phyloP scores from a whole-genome alignment of 2,888 invertebrate species.

The Eupsilia transversa region DNA sequence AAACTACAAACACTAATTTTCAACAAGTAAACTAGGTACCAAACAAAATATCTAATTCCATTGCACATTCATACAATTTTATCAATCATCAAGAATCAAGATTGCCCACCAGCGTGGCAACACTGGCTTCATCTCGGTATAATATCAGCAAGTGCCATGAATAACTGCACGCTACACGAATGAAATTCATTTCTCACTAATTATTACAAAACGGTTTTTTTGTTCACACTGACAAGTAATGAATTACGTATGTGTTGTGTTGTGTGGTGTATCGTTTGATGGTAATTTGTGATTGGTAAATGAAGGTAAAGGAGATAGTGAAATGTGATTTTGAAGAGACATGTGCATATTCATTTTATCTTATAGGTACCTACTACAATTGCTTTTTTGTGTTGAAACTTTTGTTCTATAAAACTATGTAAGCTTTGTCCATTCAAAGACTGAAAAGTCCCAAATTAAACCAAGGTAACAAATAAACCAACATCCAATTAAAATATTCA shows the following conservation, averaged over 20 bases:
- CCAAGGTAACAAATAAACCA: neutral
- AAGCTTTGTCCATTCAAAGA: neutral
- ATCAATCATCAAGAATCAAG: slow-evolving; percentile 64
- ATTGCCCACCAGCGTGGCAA: slow-evolving; percentile 51
- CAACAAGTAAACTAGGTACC: neutral
- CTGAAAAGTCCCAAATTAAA: neutral
- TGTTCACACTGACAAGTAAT: slow-evolving; percentile 42
- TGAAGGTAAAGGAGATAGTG: neutral
- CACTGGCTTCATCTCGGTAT: slow-evolving; percentile 33
- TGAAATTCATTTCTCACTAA: slow-evolving; percentile 65
- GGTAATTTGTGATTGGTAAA: neutral
- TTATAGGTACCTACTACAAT: neutral
- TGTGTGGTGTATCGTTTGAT: neutral
- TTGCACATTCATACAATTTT: slow-evolving; percentile 37
- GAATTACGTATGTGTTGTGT: slow-evolving; percentile 25
- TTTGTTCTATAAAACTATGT: neutral
- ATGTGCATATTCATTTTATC: neutral
- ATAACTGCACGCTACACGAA: slow-evolving; percentile 62
- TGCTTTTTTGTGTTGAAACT: neutral
- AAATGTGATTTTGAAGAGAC: neutral
- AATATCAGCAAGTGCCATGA: slow-evolving; percentile 49
- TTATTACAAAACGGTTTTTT: slow-evolving; percentile 66
- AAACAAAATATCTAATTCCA: slow-evolving; percentile 38
- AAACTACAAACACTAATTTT: neutral
- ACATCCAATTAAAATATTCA: neutral